These are phyloP conservation scores for Dyspetes luteomarginatus DNA, from an alignment of 2,888 invertebrate genomes.

Conservation along the genomic window DNA sequence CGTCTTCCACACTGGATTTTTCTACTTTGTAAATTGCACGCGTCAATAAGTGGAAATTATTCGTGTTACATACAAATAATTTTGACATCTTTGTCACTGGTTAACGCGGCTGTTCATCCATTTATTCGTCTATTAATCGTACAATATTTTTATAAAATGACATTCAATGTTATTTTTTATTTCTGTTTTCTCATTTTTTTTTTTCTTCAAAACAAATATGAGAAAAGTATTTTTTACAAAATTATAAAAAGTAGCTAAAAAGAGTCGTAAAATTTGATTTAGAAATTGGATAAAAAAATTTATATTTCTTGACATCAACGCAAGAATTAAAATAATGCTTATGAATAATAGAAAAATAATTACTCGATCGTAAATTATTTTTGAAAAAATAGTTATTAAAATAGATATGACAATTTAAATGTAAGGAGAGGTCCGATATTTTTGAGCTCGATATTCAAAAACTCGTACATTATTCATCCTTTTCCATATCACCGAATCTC, in stretches of 20 bases:
- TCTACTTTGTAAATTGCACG: constrained; percentile 83
- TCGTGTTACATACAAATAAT: constrained; percentile 84
- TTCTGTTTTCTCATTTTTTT: no score
- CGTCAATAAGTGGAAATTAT: constrained; percentile 72
- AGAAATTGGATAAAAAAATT: neutral
- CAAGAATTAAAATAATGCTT: neutral
- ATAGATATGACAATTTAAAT: neutral
- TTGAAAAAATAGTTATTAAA: no score
- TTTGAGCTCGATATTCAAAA: no score
- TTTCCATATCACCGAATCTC: constrained; percentile 27
- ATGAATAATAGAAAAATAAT: neutral
- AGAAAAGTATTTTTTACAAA: no score
- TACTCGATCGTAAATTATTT: no score
- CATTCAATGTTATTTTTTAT: no score
- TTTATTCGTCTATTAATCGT: no score
- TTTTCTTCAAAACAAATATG: no score
- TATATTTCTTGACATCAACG: neutral
- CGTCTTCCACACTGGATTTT: constrained; percentile 85
- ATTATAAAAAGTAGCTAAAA: no score
- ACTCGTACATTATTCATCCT: neutral
- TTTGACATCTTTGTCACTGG: constrained; percentile 84
- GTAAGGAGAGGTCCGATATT: neutral
- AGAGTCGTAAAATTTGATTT: no score
- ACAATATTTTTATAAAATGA: no score
- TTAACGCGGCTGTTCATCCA: constrained; percentile 86